These are phyloP conservation scores for Rallus crepitans DNA, from an alignment of 2,797 vertebrate genomes.

Conservation along the genomic window DNA sequence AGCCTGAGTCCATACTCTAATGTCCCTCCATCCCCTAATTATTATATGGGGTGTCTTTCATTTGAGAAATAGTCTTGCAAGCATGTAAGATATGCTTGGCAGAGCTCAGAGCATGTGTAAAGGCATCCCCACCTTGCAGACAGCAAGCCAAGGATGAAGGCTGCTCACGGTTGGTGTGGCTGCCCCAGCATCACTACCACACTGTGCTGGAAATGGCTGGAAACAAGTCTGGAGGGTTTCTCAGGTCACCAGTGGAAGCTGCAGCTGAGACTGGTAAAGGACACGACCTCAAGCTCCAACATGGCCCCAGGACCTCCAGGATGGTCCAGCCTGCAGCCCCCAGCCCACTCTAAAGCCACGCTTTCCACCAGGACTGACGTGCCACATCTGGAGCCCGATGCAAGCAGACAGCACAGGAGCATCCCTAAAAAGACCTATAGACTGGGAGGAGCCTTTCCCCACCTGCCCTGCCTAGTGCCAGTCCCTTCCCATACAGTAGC, in stretches of 20 bases:
- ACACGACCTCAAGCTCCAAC: fast-evolving
- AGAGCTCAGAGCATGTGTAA: background rate
- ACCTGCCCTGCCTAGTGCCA: background rate
- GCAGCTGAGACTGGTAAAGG: background rate
- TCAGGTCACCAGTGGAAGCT: background rate
- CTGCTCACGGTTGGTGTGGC: background rate
- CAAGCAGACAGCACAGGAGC: background rate
- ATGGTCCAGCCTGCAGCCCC: background rate
- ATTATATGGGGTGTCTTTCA: background rate
- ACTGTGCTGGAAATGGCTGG: background rate
- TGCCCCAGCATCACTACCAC: background rate
- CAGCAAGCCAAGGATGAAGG: background rate
- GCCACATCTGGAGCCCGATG: background rate
- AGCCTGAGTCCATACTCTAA: background rate
- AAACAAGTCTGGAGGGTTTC: background rate
- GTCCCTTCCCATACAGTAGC: background rate
- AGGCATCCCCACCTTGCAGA: background rate
- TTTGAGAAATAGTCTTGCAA: background rate
- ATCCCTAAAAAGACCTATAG: background rate
- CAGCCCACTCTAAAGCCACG: background rate
- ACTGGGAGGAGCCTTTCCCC: background rate
- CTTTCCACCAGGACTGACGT: fast-evolving
- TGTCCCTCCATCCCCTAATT: background rate
- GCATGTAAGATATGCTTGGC: background rate
- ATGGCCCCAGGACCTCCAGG: background rate